Base-by-base conservation (phyloP, 2,797 vertebrate genomes). In the Sandelia bainsii region DNA sequence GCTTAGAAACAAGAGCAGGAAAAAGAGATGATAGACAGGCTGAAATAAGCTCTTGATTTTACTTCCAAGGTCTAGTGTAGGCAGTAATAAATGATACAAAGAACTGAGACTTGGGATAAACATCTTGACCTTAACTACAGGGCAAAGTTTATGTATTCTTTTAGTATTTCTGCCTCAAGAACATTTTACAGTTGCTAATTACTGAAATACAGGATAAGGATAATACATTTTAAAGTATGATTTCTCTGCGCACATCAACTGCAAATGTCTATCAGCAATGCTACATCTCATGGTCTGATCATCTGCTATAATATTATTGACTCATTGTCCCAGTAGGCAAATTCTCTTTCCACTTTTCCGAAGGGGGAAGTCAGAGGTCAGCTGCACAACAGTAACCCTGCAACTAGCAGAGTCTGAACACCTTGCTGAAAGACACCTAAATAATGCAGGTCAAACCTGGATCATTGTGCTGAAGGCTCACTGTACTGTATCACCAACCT, bases 1-100 rank as follows among this genome's bases (percentile, higher is more conserved):
- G 58, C 72, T 79, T 44, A 19, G 64, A 81, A 87, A 90, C 84
- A 88, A 76, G 83, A 82, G 76, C 72, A 88, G 85, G 86, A 91
- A 80, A 84, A 70, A 71, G 37, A 73, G 81, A 84, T 87, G 85
- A 90, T 62, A 42, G 88, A 90, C 69, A 66, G 74, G 62, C 68
- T 77, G 40, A 76, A 87, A 85, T 71, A 71, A 66, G 62, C 66
- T 64, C 52, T 39, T 20, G 59, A 20, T 63, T 79, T 69, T 40
- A 56, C 52, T 67, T 72, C 34, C 59, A 67, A 56, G 34, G 69
- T 39, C 68, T 32, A 32, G 29, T 32, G 29, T 32, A 45, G 64
- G 40, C 59, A 39, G 37, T 29, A 62, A 83, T 42, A 79, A 68
- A 69, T 39, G 40, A 56, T 19, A 61, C 57, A 50, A 19, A 19